Evolutionary conservation across 2,888 invertebrate genomes (phyloP), one percentile per base, ranked within the genome.

Genomic region (Cataglyphis cursor): DNA sequence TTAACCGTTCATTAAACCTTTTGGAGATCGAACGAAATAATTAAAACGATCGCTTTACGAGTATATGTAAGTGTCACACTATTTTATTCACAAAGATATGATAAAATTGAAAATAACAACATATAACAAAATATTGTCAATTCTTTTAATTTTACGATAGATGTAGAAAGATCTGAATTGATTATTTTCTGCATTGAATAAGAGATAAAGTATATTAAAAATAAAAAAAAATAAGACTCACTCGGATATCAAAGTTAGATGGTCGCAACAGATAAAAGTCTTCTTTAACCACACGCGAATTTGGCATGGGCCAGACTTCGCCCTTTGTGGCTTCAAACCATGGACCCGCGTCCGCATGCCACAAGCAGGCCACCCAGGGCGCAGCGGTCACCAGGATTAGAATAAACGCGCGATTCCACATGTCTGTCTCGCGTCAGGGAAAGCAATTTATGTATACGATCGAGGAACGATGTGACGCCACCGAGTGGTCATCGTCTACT

Each of bases 271-370:
- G 92, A 88, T 95, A 95, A 93, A 94, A 96, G 6, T 93, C 93
- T 24, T 94, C 90, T 48, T 92, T 91, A 31, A 93, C 86, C 15
- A 90, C 89, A 85, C 95, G 94, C 15, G 94, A 88, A 85, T 96
- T 96, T 0, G 97, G 97, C 91, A 96, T 95, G 0, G 97, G 97
- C 97, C 97, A 97, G 0, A 97, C 96, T 93, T 96, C 96, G 0
- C 97, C 97, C 84, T 95, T 95, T 0, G 97, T 96, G 0, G 96
- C 95, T 0, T 94, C 95, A 18, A 96, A 95, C 92, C 92, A 94
- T 0, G 96, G 96, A 0, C 96, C 96, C 18, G 95, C 94, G 59
- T 95, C 93, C 5, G 95, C 94, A 73, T 93, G 91, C 88, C 90
- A 87, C 21, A 81, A 73, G 12, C 75, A 21, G n/a, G 38, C 15